Base-by-base conservation (phyloP, 2,113 vertebrate species). In the Nibea coibor region DNA sequence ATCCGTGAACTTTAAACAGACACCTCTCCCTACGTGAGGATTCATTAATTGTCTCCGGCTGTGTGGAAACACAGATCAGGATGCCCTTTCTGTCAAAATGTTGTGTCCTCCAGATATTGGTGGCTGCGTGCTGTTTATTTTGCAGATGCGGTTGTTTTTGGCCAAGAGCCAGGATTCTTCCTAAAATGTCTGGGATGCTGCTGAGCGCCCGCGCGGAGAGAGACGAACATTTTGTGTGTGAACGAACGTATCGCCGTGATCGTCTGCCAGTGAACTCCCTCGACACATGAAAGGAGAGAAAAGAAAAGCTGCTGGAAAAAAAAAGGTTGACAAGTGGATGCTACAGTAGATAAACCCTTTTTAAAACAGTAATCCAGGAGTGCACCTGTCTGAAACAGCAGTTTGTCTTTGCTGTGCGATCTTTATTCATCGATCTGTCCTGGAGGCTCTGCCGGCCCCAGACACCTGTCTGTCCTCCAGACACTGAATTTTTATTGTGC, bases 21-120 rank as follows among this genome's bases (percentile, higher is more conserved):
- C 45, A 39, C 50, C 35, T 20, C 63, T 50, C n/a, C 43, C n/a
- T 53, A 8, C 20, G 50, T 72, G 61, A 79, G 54, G 47, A 35
- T 17, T 73, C 72, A 59, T 19, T 87, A 43, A 82, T 72, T 80
- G 68, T 72, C 54, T 65, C 17, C 28, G 64, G 35, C 51, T 72
- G 26, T 50, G 53, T 64, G 51, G 64, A 74, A 39, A 59, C 35
- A 17, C 67, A 35, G 50, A 71, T 75, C 63, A 72, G n/a, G n/a
- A 67, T 80, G 82, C 61, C 80, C 67, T 86, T 82, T 81, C 53
- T 72, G 43, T 81, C 61, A 61, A 51, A 77, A 69, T 5, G 5
- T 50, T 28, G 28, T 53, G 45, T 62, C 35, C 31, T 82, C 63
- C 35, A 51, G 58, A 69, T 72, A 69, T 69, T 61, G 14, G 24